Evolutionary conservation across 2,113 vertebrate species (phyloP), one percentile per base, ranked within the genome.

Genomic region (Chascanopsetta lugubris): DNA sequence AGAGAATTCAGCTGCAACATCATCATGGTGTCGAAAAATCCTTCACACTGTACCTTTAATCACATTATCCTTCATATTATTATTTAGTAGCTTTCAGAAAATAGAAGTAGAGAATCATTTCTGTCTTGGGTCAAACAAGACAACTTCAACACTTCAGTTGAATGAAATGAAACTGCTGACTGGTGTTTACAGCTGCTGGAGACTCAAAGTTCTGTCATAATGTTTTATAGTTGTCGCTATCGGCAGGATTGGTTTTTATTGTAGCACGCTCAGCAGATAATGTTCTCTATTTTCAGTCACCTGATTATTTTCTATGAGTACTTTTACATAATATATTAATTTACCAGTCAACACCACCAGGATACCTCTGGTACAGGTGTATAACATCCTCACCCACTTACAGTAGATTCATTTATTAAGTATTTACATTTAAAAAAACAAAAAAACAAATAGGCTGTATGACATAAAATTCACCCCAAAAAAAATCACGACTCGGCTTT

Each of bases 171-270:
- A 15, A 26, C 12, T 27, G 40, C 25, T 22, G 32, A 63, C 50
- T 2, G 42, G 50, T 17, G 2, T 29, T 36, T 26, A 25, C 20
- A 9, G 22, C 36, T 6, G 21, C 32, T 36, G 30, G 24, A 25
- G 8, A 22, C 57, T 24, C 8, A 72, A 17, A 67, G 43, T 53
- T 20, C 10, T 49, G 17, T 42, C 13, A 25, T 69, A 27, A 40
- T 46, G 42, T 77, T 80, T 77, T 70, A 77, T 43, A 46, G 34
- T 45, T 21, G n/a, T 47, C 22, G 5, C 6, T 72, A 67, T 83
- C 72, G 56, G 51, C 38, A 21, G 56, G 50, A 27, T 54, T 22
- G 17, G 15, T 53, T 75, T 79, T 13, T n/a, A 75, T 55, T 43
- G 27, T 38, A 0, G 20, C 22, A 20, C 32, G n/a, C 8, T 30